Percentiles rank a stretch among this genome's conserved stretches.
These are phyloP conservation scores for Caenorhabditis doughertyi DNA, from an alignment of 2,888 invertebrate genomes.

Conservation along the genomic window DNA sequence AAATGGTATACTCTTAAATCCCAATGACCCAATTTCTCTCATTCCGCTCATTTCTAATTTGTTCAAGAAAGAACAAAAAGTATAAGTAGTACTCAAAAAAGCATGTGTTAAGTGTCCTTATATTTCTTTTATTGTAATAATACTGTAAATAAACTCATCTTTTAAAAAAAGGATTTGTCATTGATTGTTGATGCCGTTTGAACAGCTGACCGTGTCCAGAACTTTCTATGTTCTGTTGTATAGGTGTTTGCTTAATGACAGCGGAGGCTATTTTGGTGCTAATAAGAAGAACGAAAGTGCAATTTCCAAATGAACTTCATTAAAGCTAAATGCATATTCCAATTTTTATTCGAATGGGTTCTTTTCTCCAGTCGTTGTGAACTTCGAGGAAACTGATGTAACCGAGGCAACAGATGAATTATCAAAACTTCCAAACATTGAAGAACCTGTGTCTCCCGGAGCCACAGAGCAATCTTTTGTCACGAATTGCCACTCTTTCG, in stretches of 20 bases:
- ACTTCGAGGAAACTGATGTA: constrained; percentile 32
- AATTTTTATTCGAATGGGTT: constrained; percentile 30
- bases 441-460: constrained; percentile 23
- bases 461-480: constrained; percentile 38
- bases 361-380: constrained; percentile 17
- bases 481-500: constrained; percentile 41
- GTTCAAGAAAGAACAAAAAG: not conserved
- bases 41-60: constrained; percentile 31
- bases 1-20: not conserved
- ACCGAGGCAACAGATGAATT: constrained; percentile 35
- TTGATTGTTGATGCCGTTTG: not conserved
- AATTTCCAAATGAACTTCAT: too few species aligned
- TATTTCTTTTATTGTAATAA: too few species aligned
- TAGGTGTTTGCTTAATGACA: not conserved
- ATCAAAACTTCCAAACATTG: constrained; percentile 51
- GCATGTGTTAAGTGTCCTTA: constrained; percentile 40
- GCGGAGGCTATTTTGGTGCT: too few species aligned
- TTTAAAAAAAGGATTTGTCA: constrained; percentile 3
- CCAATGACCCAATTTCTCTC: constrained; percentile 26
- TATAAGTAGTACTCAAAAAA: not conserved
- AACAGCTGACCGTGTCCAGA: constrained; percentile 18
- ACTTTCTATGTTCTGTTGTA: too few species aligned
- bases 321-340: too few species aligned
- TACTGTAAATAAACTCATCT: constrained; percentile 30
- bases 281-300: too few species aligned